phyloP scores from a whole-genome alignment of 2,113 vertebrate genomes.

The Salvelinus namaycush region DNA sequence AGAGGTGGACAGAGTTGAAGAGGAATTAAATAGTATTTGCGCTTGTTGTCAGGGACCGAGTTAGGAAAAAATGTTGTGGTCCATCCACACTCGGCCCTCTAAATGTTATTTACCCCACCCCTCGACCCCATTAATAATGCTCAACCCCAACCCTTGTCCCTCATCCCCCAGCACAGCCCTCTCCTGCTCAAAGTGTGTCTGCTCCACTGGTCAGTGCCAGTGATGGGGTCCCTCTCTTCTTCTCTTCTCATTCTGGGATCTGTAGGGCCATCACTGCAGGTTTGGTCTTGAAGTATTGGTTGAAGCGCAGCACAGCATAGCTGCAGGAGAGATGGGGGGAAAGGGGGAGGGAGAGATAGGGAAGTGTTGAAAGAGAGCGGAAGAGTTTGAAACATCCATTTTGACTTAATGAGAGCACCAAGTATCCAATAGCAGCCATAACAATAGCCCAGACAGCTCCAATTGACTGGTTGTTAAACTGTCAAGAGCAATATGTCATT shows the following conservation, averaged over 20 bases:
- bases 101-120: neutral
- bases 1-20: constrained; percentile 30
- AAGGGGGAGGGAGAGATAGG: constrained; percentile 9
- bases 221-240: neutral
- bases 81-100: constrained; percentile 9
- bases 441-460: neutral
- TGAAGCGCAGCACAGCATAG: constrained; percentile 92
- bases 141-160: neutral
- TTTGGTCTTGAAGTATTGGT: constrained; percentile 96
- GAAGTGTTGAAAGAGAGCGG: neutral
- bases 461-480: neutral
- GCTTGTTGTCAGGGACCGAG: constrained; percentile 33
- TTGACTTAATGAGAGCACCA: neutral
- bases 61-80: constrained; percentile 12
- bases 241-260: constrained; percentile 78
- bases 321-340: constrained; percentile 60
- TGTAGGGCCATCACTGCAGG: constrained; percentile 84
- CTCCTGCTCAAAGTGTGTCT: constrained; percentile 24
- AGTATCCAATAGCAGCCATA: neutral
- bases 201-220: constrained; percentile 18
- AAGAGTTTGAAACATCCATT: neutral
- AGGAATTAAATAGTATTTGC: constrained; percentile 44
- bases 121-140: constrained; percentile 11
- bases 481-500: neutral
- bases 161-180: neutral